Base-by-base conservation (phyloP, 64 coral and sea anemone genomes). In the Dendronephthya gigantea region DNA sequence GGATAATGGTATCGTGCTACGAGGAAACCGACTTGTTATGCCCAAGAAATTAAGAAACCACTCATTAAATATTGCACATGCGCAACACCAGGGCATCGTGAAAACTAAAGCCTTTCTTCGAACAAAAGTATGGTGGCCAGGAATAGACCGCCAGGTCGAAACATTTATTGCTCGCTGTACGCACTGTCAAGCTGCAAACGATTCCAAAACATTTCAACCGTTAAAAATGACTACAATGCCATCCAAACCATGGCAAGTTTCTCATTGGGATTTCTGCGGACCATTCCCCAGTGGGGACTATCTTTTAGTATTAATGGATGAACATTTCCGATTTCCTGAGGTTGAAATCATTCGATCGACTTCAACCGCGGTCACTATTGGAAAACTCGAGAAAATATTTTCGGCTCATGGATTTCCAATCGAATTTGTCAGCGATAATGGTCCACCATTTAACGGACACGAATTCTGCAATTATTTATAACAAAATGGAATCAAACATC, bases 51-150 rank as follows among this genome's bases (percentile, higher is more conserved):
- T 79, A 39, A 55, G 50, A 43, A 17, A 28, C 22, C 83, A 48
- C 12, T 52, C 83, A 0, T 29, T 84, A 31, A 23, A 52, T 6
- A 84, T 84, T 31, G 83, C 47, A 14, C 83, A 84, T 35, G 45
- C 50, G 33, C 2, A 23, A 14, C 83, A 84, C 31, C 83, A 84
- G 34, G 83, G 83, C n/a, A 84, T 84, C 34, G 83, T 52, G 19
- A 50, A 84, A 84, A 84, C 83, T 25, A 84, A 84, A 50, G 23
- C 45, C 10, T 35, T 52, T 15, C 50, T 84, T 49, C n/a, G 83
- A 8, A 51, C 83, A 45, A 84, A 84, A 52, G 83, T 84, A 2
- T 84, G 83, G 83, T 84, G 83, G 83, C 83, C 83, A 25, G 83
- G 83, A 28, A 84, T 84, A 51, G 83, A 84, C 30, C 45, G 30